Evolutionary conservation across 2,888 invertebrate genomes (phyloP), one percentile per base, ranked within the genome.

Genomic region (Acleris literana): DNA sequence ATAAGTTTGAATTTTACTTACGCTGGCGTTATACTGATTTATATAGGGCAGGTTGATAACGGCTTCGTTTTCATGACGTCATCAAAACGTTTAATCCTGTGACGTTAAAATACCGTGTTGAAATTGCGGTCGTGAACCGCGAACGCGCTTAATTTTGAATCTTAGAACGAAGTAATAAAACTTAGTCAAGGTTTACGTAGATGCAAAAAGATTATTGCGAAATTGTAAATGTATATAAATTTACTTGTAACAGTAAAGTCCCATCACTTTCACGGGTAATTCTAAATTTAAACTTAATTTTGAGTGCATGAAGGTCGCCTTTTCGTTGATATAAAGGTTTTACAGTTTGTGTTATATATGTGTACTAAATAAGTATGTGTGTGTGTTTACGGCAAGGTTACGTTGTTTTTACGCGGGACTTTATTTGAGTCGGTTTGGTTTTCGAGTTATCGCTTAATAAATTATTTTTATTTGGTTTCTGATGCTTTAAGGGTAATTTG

Each of bases 61-160:
- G 80, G 75, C 74, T 76, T 76, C 77, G 72, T 74, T 79, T 85
- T 86, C 85, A 87, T 85, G 84, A 86, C 82, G 83, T 85, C 86
- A 85, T 87, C 83, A 85, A 85, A 85, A 72, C 79, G 82, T 78
- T 85, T 83, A 81, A 82, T 80, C 80, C 77, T 77, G 77, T 79
- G 81, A 80, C 79, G 78, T 76, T 75, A 72, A 69, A 72, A 64
- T 69, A 70, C 72, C 20, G 22, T n/a, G 46, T 54, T 69, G 22
- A 39, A 29, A 44, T 60, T 44, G 52, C 57, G 59, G 43, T 22
- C 11, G 11, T 56, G 1, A 13, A 48, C 22, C 46, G 22, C 2
- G 17, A 33, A 13, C 2, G 46, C 22, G 43, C 11, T 46, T 44
- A 52, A 66, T 43, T 66, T 61, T 61, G n/a, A 13, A 16, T 55